A percentile compares a stretch with the other conserved stretches of the same genome.
phyloP scores from a whole-genome alignment of 2,797 vertebrate species.

The Myotis vivesi region DNA sequence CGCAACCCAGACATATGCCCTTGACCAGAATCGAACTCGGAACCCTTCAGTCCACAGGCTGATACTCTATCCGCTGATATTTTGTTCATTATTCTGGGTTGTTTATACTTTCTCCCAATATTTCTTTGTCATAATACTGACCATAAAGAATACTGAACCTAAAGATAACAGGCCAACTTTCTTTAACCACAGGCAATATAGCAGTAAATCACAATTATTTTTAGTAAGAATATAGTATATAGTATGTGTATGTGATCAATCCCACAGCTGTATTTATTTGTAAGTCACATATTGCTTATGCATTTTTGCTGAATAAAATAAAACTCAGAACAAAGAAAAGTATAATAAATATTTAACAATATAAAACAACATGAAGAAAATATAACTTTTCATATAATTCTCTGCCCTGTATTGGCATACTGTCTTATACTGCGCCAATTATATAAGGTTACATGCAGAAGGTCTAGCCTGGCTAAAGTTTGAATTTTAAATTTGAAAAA shows the following conservation, averaged over 20 bases:
- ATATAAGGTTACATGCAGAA: not conserved
- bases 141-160: not conserved
- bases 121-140: not conserved
- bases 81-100: not conserved
- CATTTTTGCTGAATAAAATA: not conserved
- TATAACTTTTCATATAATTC: not conserved
- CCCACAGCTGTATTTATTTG: not conserved
- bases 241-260: not conserved
- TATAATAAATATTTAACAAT: not conserved
- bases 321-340: not conserved
- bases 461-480: not conserved
- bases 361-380: not conserved
- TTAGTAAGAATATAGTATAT: not conserved
- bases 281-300: not conserved
- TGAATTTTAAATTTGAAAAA: conserved; percentile 12
- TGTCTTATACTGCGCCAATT: not conserved
- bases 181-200: not conserved
- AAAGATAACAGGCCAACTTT: not conserved
- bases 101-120: not conserved
- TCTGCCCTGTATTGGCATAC: not conserved
- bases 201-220: not conserved
- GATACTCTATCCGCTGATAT: not conserved
- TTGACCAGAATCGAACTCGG: no score
- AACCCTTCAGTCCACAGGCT: no score
- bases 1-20: no score